A percentile compares a stretch with the other conserved stretches of the same genome.
phyloP scores from a whole-genome alignment of 2,888 invertebrate species.

The Heliconius erato region DNA sequence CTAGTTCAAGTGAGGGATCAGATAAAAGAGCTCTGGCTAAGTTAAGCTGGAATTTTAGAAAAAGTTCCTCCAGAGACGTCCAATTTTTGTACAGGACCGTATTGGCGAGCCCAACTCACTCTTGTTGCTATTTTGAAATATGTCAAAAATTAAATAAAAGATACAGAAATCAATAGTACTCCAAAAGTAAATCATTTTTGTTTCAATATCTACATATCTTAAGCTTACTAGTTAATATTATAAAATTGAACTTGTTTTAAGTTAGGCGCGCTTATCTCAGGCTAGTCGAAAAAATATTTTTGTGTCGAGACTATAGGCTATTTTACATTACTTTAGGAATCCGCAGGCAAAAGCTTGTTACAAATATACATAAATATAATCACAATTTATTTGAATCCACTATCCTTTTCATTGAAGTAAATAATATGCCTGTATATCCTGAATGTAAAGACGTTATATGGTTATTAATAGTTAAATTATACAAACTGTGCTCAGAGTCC shows the following conservation, averaged over 20 bases:
- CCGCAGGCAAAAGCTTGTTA: neutral
- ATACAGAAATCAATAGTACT: neutral
- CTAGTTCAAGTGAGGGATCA: no score
- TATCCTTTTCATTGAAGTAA: neutral
- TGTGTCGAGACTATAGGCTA: no score
- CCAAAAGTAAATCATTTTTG: neutral
- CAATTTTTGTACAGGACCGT: no score
- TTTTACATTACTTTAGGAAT: no score
- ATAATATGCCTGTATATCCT: neutral
- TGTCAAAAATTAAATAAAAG: neutral
- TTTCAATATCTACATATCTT: neutral
- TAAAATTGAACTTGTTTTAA: neutral
- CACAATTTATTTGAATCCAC: neutral
- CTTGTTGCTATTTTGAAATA: neutral
- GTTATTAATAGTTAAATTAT: neutral
- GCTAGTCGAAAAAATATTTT: no score
- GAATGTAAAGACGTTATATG: neutral
- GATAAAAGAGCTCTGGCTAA: no score
- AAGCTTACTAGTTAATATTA: neutral
- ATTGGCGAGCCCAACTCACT: no score
- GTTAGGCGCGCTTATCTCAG: neutral
- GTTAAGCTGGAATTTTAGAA: no score
- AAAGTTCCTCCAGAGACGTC: no score
- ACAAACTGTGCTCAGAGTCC: conserved; percentile 50
- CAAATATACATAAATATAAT: neutral